Base-by-base conservation (phyloP, 2,113 vertebrate genomes). In the Mohoua ochrocephala region DNA sequence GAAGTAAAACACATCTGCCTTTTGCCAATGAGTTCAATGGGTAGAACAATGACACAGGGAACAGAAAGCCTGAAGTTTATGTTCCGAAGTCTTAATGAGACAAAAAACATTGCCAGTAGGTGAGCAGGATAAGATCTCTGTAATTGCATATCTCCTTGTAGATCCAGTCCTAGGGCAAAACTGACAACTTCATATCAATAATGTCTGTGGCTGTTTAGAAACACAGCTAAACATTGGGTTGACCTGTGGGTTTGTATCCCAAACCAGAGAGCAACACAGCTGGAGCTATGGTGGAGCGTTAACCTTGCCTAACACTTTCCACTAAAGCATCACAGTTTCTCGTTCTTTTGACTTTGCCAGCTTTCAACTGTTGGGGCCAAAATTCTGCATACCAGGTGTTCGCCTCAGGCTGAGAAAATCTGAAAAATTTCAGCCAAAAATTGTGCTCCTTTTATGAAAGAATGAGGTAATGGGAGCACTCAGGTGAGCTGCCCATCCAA, bases 121-220 rank as follows among this genome's bases (percentile, higher is more conserved):
- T 42, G 68, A 68, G 47, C 17, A 27, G 30, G 87, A 82, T 87
- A 87, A 91, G 52, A 84, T 67, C 64, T 84, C 47, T 77, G 28
- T 78, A 87, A 84, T 64, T 96, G 44, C 56, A 54, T 78, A 84
- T 80, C 69, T 84, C 33, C 84, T 84, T 70, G 50, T 59, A 89
- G 42, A 87, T 91, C 27, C 59, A 67, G 63, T 59, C 89, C 88
- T 89, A 63, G 73, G 52, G 96, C 86, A 95, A 93, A 96, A 95
- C 88, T 16, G 83, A 84, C 45, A 67, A 24, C 7, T 64, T 78
- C 14, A 1, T 44, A 47, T n/a, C 73, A 81, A 44, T 21, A 47
- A 81, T 75, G 30, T 74, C 52, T n/a, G 27, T 1, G 3, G 15
- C 59, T 91, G 21, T 59, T 74, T 33, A 61, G 63, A 59, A 92